phyloP scores from a whole-genome alignment of 2,888 invertebrate species.

The Phragmatobia fuliginosa region DNA sequence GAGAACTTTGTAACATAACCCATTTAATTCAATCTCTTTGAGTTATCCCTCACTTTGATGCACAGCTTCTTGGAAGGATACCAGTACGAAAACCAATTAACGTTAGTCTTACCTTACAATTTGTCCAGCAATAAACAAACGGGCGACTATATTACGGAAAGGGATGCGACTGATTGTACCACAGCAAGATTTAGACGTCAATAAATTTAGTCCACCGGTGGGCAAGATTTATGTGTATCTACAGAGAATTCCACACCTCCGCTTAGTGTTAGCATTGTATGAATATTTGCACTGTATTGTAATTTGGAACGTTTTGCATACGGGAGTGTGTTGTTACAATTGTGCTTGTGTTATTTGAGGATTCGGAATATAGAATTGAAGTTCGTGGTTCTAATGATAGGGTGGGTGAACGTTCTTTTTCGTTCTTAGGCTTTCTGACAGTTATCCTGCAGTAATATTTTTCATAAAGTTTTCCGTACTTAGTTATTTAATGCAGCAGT shows the following conservation, averaged over 20 bases:
- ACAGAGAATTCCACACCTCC: slow-evolving; percentile 47
- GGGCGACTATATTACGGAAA: slow-evolving; percentile 27
- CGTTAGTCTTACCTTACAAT: slow-evolving; percentile 5
- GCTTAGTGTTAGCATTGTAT: slow-evolving; percentile 31
- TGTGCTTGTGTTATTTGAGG: slow-evolving; percentile 2
- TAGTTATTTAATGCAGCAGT: too few relatives aligned
- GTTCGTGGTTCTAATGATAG: neutral
- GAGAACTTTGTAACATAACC: neutral
- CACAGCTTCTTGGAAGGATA: neutral
- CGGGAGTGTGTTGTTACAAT: neutral
- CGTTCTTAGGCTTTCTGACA: neutral
- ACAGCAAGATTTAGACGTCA: slow-evolving; percentile 52
- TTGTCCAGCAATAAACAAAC: slow-evolving; percentile 35
- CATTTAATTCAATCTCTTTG: neutral
- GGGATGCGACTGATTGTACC: slow-evolving; percentile 45
- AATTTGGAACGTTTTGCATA: slow-evolving; percentile 22
- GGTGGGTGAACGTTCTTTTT: neutral
- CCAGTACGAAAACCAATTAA: slow-evolving; percentile 12
- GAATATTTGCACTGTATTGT: slow-evolving; percentile 29
- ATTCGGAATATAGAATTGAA: neutral
- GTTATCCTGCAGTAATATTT: neutral
- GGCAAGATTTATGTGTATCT: slow-evolving; percentile 43
- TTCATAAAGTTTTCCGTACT: neutral
- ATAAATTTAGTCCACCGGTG: slow-evolving; percentile 47
- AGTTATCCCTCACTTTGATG: neutral